phyloP scores from a whole-genome alignment of 92 coral and sea anemone genomes.

The Palythoa grandiflora region DNA sequence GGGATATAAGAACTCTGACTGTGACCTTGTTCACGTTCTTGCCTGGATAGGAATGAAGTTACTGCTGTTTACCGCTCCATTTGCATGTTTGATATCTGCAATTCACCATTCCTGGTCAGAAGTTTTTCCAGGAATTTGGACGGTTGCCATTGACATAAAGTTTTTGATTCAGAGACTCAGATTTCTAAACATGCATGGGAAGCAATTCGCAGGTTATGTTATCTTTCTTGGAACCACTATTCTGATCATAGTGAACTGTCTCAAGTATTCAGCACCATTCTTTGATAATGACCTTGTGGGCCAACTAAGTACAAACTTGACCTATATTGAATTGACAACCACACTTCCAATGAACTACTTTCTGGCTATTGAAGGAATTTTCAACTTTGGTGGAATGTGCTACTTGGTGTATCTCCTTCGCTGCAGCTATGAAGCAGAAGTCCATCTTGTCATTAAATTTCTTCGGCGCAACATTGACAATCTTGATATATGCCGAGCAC shows the following conservation, averaged over 20 bases:
- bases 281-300: slow-evolving; percentile 76
- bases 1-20: slow-evolving; percentile 37
- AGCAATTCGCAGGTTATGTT: slow-evolving; percentile 71
- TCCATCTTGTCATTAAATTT: slow-evolving; percentile 73
- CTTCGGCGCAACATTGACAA: slow-evolving; percentile 68
- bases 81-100: slow-evolving; percentile 71
- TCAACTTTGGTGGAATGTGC: slow-evolving; percentile 84
- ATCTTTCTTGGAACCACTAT: slow-evolving; percentile 55
- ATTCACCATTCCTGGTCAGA: slow-evolving; percentile 70
- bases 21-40: slow-evolving; percentile 75
- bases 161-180: slow-evolving; percentile 77
- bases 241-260: slow-evolving; percentile 56
- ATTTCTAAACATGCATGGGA: slow-evolving; percentile 76
- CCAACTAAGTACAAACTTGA: slow-evolving; percentile 46
- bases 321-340: slow-evolving; percentile 40
- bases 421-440: slow-evolving; percentile 92
- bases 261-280: slow-evolving; percentile 72
- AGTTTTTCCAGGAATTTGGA: slow-evolving; percentile 79
- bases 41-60: slow-evolving; percentile 80
- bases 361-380: slow-evolving; percentile 76
- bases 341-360: slow-evolving; percentile 68
- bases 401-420: slow-evolving; percentile 84
- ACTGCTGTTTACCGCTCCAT: slow-evolving; percentile 75
- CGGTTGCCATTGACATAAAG: slow-evolving; percentile 79
- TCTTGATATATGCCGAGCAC: slow-evolving; percentile 83